Evolutionary conservation across 2,113 vertebrate genomes (phyloP).

Genomic region (Octodon degus): DNA sequence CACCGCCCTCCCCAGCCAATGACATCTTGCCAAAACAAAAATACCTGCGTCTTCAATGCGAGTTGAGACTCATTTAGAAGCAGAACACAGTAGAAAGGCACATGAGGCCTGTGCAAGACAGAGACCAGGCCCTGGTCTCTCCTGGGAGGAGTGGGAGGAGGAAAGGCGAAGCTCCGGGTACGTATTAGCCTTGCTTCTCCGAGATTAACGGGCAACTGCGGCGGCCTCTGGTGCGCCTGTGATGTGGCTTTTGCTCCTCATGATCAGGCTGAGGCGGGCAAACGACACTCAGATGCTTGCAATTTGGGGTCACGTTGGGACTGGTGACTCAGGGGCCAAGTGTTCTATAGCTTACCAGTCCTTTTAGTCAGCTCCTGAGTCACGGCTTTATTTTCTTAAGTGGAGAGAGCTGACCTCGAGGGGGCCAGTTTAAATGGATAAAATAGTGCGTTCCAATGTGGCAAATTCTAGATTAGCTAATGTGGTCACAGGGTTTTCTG

Average conservation of each 20-base stretch:
- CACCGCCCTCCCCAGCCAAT: neutral
- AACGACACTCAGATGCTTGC: constrained; percentile 74
- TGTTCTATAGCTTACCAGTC: constrained; percentile 49
- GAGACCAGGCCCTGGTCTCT: neutral
- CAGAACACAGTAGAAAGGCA: neutral
- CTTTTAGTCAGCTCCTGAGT: constrained; percentile 73
- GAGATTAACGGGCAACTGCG: constrained; percentile 28
- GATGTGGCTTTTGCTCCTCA: constrained; percentile 65
- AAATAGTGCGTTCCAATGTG: constrained; percentile 58
- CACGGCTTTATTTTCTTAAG: constrained; percentile 76
- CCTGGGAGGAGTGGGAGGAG: neutral
- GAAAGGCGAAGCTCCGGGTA: neutral
- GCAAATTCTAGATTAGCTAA: constrained; percentile 61
- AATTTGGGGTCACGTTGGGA: constrained; percentile 80
- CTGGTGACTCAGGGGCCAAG: constrained; percentile 74
- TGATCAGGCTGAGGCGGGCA: constrained; percentile 65
- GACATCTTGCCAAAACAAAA: constrained; percentile 34
- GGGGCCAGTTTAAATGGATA: constrained; percentile 67
- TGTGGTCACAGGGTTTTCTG: constrained; percentile 35
- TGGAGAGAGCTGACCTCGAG: constrained; percentile 42
- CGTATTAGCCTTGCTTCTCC: neutral
- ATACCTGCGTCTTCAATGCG: neutral
- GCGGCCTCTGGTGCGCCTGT: neutral
- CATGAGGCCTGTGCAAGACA: neutral
- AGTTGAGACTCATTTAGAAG: neutral